phyloP scores from a whole-genome alignment of 37 sponge, comb jelly and placozoan genomes.

The Halichondria panicea region DNA sequence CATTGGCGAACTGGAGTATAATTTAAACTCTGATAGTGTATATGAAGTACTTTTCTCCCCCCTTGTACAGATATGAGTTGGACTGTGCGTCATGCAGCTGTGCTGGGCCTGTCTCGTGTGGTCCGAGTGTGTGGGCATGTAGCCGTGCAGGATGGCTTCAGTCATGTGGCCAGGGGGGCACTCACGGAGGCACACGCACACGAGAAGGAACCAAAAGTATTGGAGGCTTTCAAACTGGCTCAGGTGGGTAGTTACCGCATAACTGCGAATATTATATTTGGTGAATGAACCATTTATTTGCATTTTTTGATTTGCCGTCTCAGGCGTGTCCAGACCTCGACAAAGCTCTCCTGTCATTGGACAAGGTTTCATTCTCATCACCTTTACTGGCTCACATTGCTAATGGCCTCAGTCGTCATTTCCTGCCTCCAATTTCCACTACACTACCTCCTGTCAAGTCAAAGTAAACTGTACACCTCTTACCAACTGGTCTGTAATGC shows the following conservation, averaged over 20 bases:
- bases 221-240: slow-evolving; percentile 53
- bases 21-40: not conserved
- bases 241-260: slow-evolving; percentile 32
- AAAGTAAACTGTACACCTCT: not conserved
- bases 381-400: slow-evolving; percentile 61
- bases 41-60: not conserved
- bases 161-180: slow-evolving; percentile 53
- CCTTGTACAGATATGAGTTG: slow-evolving; percentile 14
- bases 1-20: no score
- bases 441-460: not conserved
- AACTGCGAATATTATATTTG: not conserved
- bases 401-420: slow-evolving; percentile 16
- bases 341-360: not conserved
- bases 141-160: slow-evolving; percentile 65
- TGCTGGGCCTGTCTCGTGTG: slow-evolving; percentile 59
- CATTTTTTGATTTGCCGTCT: not conserved
- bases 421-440: slow-evolving; percentile 37
- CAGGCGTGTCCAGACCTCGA: slow-evolving; percentile 42
- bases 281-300: not conserved
- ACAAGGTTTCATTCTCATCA: slow-evolving; percentile 22
- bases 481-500: not conserved
- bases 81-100: slow-evolving; percentile 54
- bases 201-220: slow-evolving; percentile 51
- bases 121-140: slow-evolving; percentile 28
- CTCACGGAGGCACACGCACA: slow-evolving; percentile 28